A percentile compares a stretch with the other conserved stretches of the same genome.
Evolutionary conservation across 2,888 invertebrate species (phyloP).

Genomic region (Erebia ligea): DNA sequence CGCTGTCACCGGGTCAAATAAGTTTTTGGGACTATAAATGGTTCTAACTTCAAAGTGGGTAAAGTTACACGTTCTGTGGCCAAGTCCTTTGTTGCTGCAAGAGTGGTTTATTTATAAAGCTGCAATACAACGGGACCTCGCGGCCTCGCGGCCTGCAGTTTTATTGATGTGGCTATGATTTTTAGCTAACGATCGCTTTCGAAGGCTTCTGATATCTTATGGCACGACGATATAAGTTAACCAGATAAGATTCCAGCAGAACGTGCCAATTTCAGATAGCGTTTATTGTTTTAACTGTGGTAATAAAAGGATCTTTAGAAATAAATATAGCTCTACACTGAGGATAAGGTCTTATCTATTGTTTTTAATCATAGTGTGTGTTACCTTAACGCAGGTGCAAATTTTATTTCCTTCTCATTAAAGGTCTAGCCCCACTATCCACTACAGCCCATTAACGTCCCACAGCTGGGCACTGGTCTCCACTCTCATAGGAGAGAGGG

Average conservation of each 20-base stretch:
- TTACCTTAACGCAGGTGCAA: too few relatives aligned
- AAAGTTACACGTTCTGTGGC: too few relatives aligned
- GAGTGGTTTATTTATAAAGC: constrained; percentile 9
- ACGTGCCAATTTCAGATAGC: constrained; percentile 12
- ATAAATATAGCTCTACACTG: not conserved
- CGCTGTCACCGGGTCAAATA: too few relatives aligned
- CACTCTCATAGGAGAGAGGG: too few relatives aligned
- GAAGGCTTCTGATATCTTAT: constrained; percentile 3
- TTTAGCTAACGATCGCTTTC: constrained; percentile 7
- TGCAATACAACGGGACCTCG: constrained; percentile 1
- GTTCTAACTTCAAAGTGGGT: too few relatives aligned
- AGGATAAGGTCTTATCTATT: too few relatives aligned
- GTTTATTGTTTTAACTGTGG: constrained; percentile 15
- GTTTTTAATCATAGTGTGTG: too few relatives aligned
- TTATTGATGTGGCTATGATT: constrained; percentile 13
- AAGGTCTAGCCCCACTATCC: too few relatives aligned
- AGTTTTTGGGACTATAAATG: too few relatives aligned
- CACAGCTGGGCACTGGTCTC: too few relatives aligned
- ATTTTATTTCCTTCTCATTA: too few relatives aligned
- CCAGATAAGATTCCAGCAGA: constrained; percentile 7
- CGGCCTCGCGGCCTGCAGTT: not conserved
- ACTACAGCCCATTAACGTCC: too few relatives aligned
- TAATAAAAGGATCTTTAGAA: constrained; percentile 5
- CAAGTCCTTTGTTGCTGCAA: not conserved
- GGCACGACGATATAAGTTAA: constrained; percentile 14